Evolutionary conservation across 2,888 invertebrate genomes (phyloP), one percentile per base, ranked within the genome.

Genomic region (Anarsia innoxiella): DNA sequence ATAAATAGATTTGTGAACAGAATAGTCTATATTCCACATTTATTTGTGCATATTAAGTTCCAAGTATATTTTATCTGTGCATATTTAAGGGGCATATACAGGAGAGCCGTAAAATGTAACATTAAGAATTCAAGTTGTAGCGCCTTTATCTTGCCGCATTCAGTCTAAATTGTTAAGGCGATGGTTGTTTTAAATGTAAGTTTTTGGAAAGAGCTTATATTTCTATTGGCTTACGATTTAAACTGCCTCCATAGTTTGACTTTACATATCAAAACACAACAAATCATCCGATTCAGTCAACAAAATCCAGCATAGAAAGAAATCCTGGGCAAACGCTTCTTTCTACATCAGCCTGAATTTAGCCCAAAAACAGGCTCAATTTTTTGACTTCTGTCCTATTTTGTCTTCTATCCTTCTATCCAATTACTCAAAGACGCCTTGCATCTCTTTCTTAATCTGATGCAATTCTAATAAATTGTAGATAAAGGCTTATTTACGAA

Each of bases 121-220:
- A 74, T 75, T 69, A 71, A 63, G 59, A 66, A 79, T 75, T 78
- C 72, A 70, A 58, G 63, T 61, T 3, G 23, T 56, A 58, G 64
- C 66, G 62, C 76, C 76, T 79, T 78, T 65, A 80, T 78, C 75
- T 77, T 54, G 68, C 80, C 82, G 78, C 73, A 19, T 19, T 19
- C 4, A 19, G 19, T 5, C 25, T 6, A 6, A 4, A 13, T 5
- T 25, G 8, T 33, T 25, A 33, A 33, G 33, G 26, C 6, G 25
- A 33, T 1, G 26, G 2, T 25, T 6, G 10, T n/a, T 25, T 25
- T 25, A 3, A n/a, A 25, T 25, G 4, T 19, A n/a, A n/a, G n/a
- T n/a, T n/a, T n/a, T n/a, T n/a, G n/a, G n/a, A n/a, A n/a, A n/a
- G n/a, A n/a, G n/a, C n/a, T n/a, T n/a, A n/a, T n/a, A n/a, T n/a